Base-by-base conservation (phyloP, 2,888 invertebrate genomes). In the Epinotia ramella region DNA sequence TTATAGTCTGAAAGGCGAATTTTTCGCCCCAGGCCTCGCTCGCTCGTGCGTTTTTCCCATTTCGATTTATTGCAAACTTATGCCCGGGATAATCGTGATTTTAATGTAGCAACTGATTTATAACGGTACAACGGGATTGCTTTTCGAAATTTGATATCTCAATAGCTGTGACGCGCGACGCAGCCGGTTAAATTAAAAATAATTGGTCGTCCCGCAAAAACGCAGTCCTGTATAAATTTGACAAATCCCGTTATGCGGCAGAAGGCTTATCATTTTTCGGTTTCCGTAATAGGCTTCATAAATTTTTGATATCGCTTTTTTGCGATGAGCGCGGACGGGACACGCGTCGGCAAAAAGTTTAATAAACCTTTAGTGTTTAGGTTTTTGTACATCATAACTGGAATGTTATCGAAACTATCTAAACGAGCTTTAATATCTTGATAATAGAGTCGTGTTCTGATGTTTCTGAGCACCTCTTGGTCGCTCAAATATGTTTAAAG, bases 101-200 rank as follows among this genome's bases (percentile, higher is more conserved):
- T 94, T 94, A 94, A 94, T 93, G 92, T 90, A 77, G 82, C 76
- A 82, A 78, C 79, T 90, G 93, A 94, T 94, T 94, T 94, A 94
- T 87, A 85, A 80, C 89, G 87, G 85, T 85, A 83, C 46, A 82
- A 82, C 88, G 86, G 88, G 88, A 91, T 91, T 91, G 91, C 88
- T 88, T 91, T 89, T 86, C 88, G 94, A 93, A 93, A 94, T 90
- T 93, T 93, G 94, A 94, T 94, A 93, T 92, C 93, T 92, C 89
- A 85, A 92, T 93, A 89, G 86, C 83, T 91, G 90, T 88, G 86
- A 90, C 91, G 90, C 87, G 40, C n/a, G 84, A 83, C 80, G 81
- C 78, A 77, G 66, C 59, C 53, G 60, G 67, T 76, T 77, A 84
- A 84, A 87, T 88, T 86, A 86, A 87, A 89, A 86, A 88, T 89